Base-by-base conservation (phyloP, 2,888 invertebrate species). In the Prenolepis imparis region DNA sequence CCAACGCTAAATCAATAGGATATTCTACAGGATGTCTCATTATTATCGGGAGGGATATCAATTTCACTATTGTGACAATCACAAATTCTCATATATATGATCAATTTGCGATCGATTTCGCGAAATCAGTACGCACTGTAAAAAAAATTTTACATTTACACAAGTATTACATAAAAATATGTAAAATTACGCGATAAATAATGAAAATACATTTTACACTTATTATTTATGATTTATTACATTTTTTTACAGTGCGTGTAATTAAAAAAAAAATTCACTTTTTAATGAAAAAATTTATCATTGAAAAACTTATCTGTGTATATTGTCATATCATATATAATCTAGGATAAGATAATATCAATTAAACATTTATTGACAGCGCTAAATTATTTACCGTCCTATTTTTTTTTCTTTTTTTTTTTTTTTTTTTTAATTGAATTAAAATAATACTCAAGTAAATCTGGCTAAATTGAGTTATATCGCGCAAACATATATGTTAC, bases 1-100 rank as follows among this genome's bases (percentile, higher is more conserved):
- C 36, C 24, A n/a, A 52, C 55, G 15, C 70, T 39, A 55, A 77
- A 77, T 77, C 70, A 4, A 77, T 77, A 77, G n/a, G 1, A 77
- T 68, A 18, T 66, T n/a, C 52, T 36, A 12, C 36, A 18, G 8
- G 21, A 36, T 32, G 28, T 48, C 32, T 15, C 18, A 39, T 6
- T 39, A 28, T 48, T 48, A 21, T 5, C 1, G 21, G 21, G 21
- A 36, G 48, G 1, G 9, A 70, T 28, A n/a, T 68, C 24, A 4
- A 32, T 64, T 64, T 39, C 21, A 48, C 48, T 32, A n/a, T 15
- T 3, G 36, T 32, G 8, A 74, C 15, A 39, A 64, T 24, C 11
- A 15, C 8, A 21, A 63, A 41, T 11, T 15, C 15, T 55, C 21
- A n/a, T 48, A 15, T 41, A 28, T 57, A 11, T n/a, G n/a, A n/a